These are phyloP conservation scores for Linnaemya tessellans DNA, from an alignment of 2,888 invertebrate species.

Conservation along the genomic window DNA sequence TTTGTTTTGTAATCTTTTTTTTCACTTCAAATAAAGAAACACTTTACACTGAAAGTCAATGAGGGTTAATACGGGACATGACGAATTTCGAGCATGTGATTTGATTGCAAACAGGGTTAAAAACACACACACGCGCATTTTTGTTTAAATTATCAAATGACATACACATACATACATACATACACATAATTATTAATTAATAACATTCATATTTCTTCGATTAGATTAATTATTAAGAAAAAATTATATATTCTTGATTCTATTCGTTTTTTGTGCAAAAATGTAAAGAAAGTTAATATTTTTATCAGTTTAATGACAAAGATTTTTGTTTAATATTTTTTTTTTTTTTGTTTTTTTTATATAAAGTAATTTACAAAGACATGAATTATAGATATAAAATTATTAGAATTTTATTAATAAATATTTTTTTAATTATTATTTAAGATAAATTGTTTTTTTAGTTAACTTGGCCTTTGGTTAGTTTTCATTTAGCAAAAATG, in stretches of 20 bases:
- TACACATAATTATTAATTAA: slow-evolving; percentile 68
- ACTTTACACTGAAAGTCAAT: background rate
- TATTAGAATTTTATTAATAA: slow-evolving; percentile 63
- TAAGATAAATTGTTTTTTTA: slow-evolving; percentile 76
- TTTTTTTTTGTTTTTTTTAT: no score
- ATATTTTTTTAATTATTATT: slow-evolving; percentile 53
- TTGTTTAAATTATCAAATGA: background rate
- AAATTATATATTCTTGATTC: slow-evolving; percentile 21
- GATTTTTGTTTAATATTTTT: slow-evolving; percentile 49
- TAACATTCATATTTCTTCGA: slow-evolving; percentile 75
- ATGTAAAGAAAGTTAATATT: slow-evolving; percentile 73
- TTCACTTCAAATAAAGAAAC: background rate
- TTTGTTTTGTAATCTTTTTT: no score
- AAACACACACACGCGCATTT: slow-evolving; percentile 4
- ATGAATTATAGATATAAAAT: slow-evolving; percentile 67
- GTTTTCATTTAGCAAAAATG: slow-evolving; percentile 76
- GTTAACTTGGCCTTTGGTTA: slow-evolving; percentile 84
- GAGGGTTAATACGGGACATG: slow-evolving; percentile 3
- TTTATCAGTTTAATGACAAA: slow-evolving; percentile 61
- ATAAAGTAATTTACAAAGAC: slow-evolving; percentile 73
- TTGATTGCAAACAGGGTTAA: slow-evolving; percentile 23
- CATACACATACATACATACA: slow-evolving; percentile 61
- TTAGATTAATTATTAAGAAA: slow-evolving; percentile 69
- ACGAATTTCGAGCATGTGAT: slow-evolving; percentile 11
- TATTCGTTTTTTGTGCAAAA: slow-evolving; percentile 69